Evolutionary conservation across 2,113 vertebrate genomes (phyloP).

Genomic region (Chaetura pelagica): DNA sequence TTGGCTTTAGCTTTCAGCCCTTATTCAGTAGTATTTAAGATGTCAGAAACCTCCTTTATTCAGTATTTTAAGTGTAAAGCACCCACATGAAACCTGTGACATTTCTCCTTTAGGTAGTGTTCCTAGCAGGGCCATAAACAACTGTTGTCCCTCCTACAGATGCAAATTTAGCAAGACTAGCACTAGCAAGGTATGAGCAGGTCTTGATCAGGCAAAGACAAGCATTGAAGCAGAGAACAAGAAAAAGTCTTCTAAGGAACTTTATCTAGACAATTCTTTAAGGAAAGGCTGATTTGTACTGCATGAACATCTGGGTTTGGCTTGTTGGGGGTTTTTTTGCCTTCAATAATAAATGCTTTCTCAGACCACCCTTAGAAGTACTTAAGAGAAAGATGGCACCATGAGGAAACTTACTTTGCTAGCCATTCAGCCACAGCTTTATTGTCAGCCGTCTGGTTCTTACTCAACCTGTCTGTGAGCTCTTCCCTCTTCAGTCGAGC

Average conservation of each 20-base stretch:
- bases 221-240: background rate
- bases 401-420: constrained; percentile 84
- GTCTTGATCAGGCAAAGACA: background rate
- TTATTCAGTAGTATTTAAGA: background rate
- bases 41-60: background rate
- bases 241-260: background rate
- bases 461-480: constrained; percentile 80
- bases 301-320: background rate
- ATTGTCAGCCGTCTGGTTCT: constrained; percentile 89
- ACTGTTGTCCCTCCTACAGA: background rate
- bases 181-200: background rate
- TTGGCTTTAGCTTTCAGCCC: background rate
- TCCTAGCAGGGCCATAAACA: background rate
- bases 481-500: constrained; percentile 94
- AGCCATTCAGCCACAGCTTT: constrained; percentile 97
- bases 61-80: background rate
- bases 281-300: background rate
- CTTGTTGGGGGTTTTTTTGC: background rate
- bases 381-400: background rate
- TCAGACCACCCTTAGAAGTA: background rate
- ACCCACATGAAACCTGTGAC: background rate
- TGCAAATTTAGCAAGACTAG: background rate
- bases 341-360: background rate
- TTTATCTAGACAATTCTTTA: background rate
- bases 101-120: background rate